Evolutionary conservation across 2,888 invertebrate species (phyloP).

Genomic region (Agonum fuliginosum): DNA sequence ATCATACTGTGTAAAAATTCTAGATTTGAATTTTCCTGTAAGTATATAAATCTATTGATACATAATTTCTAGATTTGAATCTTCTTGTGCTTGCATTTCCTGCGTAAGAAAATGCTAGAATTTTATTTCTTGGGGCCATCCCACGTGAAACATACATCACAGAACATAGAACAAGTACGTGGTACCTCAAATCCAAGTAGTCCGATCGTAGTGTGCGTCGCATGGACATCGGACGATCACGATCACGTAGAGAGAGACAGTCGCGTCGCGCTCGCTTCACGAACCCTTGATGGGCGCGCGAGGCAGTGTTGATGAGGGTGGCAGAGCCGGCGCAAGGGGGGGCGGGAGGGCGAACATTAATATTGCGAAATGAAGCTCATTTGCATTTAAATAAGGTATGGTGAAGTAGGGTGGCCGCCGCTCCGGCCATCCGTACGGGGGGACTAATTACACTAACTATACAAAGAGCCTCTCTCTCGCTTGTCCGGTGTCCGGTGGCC

Average conservation of each 20-base stretch:
- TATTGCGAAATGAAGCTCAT: conserved; percentile 93
- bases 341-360: conserved; percentile 83
- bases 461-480: conserved; percentile 70
- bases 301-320: conserved; percentile 61
- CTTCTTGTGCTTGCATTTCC: too few species aligned
- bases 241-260: neutral
- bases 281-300: conserved; percentile 47
- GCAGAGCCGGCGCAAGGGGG: conserved; percentile 66
- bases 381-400: conserved; percentile 90
- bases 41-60: too few species aligned
- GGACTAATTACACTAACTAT: conserved; percentile 75
- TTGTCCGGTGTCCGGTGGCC: conserved; percentile 70
- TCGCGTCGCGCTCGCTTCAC: neutral
- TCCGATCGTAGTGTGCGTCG: too few species aligned
- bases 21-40: too few species aligned
- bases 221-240: too few species aligned
- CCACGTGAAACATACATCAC: too few species aligned
- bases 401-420: conserved; percentile 61
- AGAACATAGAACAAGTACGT: too few species aligned
- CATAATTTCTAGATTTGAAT: too few species aligned
- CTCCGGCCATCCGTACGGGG: conserved; percentile 65
- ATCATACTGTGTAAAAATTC: too few species aligned
- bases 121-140: too few species aligned
- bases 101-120: too few species aligned
- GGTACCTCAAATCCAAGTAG: too few species aligned